Percentiles rank a stretch among this genome's conserved stretches.
Conservation (phyloP, 1,140 invertebrate genomes). For the Lepidurus apus region DNA sequence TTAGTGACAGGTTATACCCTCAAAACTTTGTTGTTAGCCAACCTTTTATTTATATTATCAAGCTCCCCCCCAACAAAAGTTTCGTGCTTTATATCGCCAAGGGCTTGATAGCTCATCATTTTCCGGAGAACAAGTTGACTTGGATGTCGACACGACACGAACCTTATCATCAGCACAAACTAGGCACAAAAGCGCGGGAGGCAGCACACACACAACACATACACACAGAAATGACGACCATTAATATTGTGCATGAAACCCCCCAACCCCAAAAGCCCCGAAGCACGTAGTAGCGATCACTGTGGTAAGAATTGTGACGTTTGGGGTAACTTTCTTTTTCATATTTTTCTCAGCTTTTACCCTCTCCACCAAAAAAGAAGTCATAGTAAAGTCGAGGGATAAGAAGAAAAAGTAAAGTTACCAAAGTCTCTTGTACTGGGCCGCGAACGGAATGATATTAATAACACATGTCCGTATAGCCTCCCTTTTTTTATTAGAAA, state of each 20-base stretch:
- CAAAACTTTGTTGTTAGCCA: too few species aligned
- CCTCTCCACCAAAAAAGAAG: too few species aligned
- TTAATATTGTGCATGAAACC: constrained; percentile 4
- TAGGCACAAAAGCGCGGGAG: background rate
- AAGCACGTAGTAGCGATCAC: background rate
- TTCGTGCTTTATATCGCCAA: background rate
- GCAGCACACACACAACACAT: background rate
- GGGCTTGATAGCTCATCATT: background rate
- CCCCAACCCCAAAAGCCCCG: background rate
- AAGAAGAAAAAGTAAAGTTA: too few species aligned
- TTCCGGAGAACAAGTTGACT: background rate
- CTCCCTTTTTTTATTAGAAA: background rate
- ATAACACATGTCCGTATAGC: background rate
- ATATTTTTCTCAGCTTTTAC: too few species aligned
- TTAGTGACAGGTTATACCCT: too few species aligned
- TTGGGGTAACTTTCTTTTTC: too few species aligned
- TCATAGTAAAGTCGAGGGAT: too few species aligned
- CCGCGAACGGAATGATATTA: background rate
- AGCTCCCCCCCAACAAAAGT: background rate
- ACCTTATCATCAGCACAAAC: background rate
- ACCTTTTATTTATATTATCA: too few species aligned
- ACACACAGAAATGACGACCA: background rate
- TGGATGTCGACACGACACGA: constrained; percentile 7
- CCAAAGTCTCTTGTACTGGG: background rate
- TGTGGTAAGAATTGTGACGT: too few species aligned